A percentile compares a stretch with the other conserved stretches of the same genome.
These are phyloP conservation scores for Antechinus flavipes DNA, from an alignment of 2,113 vertebrate species.

Conservation along the genomic window DNA sequence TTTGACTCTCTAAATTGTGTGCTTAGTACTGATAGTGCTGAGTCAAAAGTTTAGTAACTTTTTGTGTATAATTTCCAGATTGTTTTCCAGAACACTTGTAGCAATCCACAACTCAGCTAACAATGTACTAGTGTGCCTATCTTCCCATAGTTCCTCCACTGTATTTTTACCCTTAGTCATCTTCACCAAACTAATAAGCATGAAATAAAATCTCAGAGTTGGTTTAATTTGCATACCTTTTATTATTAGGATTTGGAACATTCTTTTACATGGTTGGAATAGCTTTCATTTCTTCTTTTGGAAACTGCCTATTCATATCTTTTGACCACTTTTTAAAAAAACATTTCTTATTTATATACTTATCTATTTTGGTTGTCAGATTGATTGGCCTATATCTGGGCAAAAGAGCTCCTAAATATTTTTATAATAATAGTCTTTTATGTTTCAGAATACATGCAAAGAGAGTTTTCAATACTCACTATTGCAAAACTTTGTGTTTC, in stretches of 20 bases:
- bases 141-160: not conserved
- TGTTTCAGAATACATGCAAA: no score
- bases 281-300: not conserved
- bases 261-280: not conserved
- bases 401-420: no score
- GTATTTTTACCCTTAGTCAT: not conserved
- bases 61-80: not conserved
- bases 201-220: not conserved
- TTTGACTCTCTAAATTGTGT: not conserved
- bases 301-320: not conserved
- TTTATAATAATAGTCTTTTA: no score
- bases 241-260: not conserved
- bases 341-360: no score
- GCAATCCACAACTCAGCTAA: not conserved
- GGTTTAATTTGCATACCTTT: not conserved
- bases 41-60: not conserved
- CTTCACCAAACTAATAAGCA: not conserved
- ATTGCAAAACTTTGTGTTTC: no score
- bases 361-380: no score
- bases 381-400: no score
- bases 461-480: no score
- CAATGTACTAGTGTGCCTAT: not conserved
- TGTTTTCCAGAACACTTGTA: not conserved
- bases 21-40: not conserved
- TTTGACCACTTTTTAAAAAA: not conserved